A percentile compares a stretch with the other conserved stretches of the same genome.
Evolutionary conservation across 92 coral and sea anemone genomes (phyloP).

Genomic region (Parazoanthus swiftii): DNA sequence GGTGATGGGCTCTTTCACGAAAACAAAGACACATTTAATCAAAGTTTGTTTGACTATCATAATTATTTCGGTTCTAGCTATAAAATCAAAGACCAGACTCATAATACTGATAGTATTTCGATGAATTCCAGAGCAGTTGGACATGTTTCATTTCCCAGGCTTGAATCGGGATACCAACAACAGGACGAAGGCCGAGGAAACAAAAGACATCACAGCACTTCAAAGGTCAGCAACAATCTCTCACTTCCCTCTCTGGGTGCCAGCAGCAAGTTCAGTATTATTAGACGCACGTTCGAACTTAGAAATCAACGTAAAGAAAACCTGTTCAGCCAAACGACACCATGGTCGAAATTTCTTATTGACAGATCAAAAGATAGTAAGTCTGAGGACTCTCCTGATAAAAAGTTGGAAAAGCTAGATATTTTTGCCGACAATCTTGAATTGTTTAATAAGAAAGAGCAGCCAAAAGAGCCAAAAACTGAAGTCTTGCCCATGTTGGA

Average conservation of each 20-base stretch:
- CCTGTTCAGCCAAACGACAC: not conserved
- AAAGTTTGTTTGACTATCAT: not conserved
- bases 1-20: too few relatives aligned
- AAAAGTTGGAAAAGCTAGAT: constrained; percentile 43
- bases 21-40: not conserved
- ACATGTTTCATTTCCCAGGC: not conserved
- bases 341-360: constrained; percentile 6
- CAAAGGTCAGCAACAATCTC: constrained; percentile 3
- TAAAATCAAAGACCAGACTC: not conserved
- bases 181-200: not conserved
- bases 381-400: not conserved
- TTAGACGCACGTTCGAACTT: constrained; percentile 57
- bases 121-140: not conserved
- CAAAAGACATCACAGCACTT: not conserved
- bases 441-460: constrained; percentile 26
- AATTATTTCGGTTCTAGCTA: not conserved
- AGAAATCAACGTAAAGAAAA: constrained; percentile 39
- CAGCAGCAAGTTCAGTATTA: constrained; percentile 63
- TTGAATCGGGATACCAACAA: not conserved
- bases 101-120: not conserved
- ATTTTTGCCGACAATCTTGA: constrained; percentile 66
- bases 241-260: constrained; percentile 57
- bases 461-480: constrained; percentile 31
- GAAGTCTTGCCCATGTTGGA: constrained; percentile 51
- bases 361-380: not conserved